Base-by-base conservation (phyloP, 2,888 invertebrate species). In the Drosophila leonis region DNA sequence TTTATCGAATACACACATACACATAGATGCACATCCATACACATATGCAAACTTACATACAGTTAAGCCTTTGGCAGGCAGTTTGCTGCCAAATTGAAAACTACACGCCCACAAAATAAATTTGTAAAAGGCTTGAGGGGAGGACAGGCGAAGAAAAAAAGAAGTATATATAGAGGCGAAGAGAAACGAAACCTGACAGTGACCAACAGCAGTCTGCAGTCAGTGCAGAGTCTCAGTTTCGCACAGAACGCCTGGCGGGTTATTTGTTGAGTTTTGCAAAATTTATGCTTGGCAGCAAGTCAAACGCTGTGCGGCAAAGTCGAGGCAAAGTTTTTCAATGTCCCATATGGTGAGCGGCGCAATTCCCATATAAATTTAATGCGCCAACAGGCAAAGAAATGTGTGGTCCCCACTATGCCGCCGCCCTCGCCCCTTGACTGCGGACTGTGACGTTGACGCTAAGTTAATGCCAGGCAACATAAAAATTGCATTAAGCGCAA, bases 281-380 rank as follows among this genome's bases (percentile, higher is more conserved):
- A 84, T 88, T 88, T 88, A 83, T 87, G 84, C 89, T 85, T 85
- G 84, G 84, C 84, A 87, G 90, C 88, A 89, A 89, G 88, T 85
- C 84, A 85, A 85, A 89, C 72, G 72, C 59, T 83, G 66, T 59
- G 64, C 56, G 70, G 54, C 57, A 61, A 46, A 42, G 69, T 67
- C 65, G 79, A 66, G 70, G 59, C 64, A 72, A 70, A 74, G 65
- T 70, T 48, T 46, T 52, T 57, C 60, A 57, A 62, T 70, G 65
- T 51, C 73, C 75, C 78, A 65, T 70, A 71, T 60, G 75, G 44
- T 62, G 41, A 61, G 52, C 65, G 57, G 72, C 49, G 79, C 83
- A 85, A 84, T 89, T 84, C 89, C 84, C 88, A 79, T 84, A 83
- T 84, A 85, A 89, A 89, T 85, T 89, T 89, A 85, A 85, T 85